Percentiles rank a stretch among this genome's conserved stretches.
Conservation (phyloP, 1,140 invertebrate genomes). For the Sycophaga agraensis region DNA sequence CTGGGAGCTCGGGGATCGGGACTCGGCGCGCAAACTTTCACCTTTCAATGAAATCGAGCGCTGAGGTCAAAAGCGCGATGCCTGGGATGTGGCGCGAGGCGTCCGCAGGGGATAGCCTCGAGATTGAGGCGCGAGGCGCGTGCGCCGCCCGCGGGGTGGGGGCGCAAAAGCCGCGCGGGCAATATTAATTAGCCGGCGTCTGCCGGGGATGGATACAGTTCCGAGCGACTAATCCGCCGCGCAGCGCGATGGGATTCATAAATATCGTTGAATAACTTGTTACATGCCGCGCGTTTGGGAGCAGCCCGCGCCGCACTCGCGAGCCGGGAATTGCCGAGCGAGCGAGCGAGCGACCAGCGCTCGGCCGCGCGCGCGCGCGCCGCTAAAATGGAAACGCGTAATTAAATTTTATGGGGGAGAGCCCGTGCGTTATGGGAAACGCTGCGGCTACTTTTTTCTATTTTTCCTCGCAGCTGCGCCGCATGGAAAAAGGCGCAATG, state of each 20-base stretch:
- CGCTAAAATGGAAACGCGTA: slow-evolving; percentile 5
- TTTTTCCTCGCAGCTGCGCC: too few species aligned
- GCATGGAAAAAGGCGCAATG: background rate
- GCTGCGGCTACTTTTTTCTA: background rate
- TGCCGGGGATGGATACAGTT: background rate
- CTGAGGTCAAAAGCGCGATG: background rate
- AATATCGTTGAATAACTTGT: slow-evolving; percentile 24
- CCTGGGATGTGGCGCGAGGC: too few species aligned
- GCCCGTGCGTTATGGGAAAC: slow-evolving; percentile 8
- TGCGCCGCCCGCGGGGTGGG: too few species aligned
- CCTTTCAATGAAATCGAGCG: background rate
- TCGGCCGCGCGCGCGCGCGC: too few species aligned
- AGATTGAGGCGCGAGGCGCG: background rate
- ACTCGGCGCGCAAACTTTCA: too few species aligned
- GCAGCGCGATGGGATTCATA: slow-evolving; percentile 10
- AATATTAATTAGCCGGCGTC: slow-evolving; percentile 17
- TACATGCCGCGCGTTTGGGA: background rate
- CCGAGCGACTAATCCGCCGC: slow-evolving; percentile 7
- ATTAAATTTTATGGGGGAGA: slow-evolving; percentile 8
- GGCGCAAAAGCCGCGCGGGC: background rate
- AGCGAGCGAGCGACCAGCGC: too few species aligned
- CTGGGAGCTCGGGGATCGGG: too few species aligned
- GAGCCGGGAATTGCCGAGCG: too few species aligned
- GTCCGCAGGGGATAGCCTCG: background rate
- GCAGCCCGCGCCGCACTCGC: background rate